Evolutionary conservation across 2,888 invertebrate species (phyloP), one percentile per base, ranked within the genome.

Genomic region (Rhabditoides inermis): DNA sequence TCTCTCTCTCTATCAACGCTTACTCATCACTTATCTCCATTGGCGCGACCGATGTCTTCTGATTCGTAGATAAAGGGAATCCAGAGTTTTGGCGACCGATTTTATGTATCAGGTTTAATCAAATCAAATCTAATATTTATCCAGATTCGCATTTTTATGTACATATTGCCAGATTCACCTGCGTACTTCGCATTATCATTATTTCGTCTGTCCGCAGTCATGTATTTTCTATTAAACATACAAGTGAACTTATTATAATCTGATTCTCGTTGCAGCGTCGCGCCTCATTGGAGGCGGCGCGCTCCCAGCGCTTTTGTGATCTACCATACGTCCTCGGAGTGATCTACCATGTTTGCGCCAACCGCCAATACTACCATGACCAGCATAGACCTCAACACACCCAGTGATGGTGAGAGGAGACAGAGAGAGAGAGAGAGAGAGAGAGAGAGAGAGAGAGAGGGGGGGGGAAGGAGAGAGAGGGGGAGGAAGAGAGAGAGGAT

Each of bases 361-460:
- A 3, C 15, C 20, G n/a, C 26, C 41, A 27, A n/a, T 18, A 15
- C 15, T 28, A 18, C 28, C 27, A 5, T 45, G 45, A 45, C 30
- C 32, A 28, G 32, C 32, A 6, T 10, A 6, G 6, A 28, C 32
- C 30, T 32, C 32, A 28, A 32, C 28, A 45, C 45, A n/a, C n/a
- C n/a, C n/a, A n/a, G n/a, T n/a, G n/a, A 45, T 45, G 28, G 32
- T 45, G 45, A 45, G 28, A 32, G 45, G 32, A 15, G 32, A 32
- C 6, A 32, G 32, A 32, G 32, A 15, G 32, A 32, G 7, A 15
- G 15, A 15, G 6, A n/a, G n/a, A n/a, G n/a, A n/a, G n/a, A n/a
- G n/a, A n/a, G n/a, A n/a, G n/a, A n/a, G n/a, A n/a, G n/a, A n/a
- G n/a, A n/a, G n/a, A n/a, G n/a, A n/a, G n/a, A n/a, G n/a, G 32